Evolutionary conservation across 1,140 invertebrate genomes (phyloP), one percentile per base, ranked within the genome.

Genomic region (Drosophila truncata): DNA sequence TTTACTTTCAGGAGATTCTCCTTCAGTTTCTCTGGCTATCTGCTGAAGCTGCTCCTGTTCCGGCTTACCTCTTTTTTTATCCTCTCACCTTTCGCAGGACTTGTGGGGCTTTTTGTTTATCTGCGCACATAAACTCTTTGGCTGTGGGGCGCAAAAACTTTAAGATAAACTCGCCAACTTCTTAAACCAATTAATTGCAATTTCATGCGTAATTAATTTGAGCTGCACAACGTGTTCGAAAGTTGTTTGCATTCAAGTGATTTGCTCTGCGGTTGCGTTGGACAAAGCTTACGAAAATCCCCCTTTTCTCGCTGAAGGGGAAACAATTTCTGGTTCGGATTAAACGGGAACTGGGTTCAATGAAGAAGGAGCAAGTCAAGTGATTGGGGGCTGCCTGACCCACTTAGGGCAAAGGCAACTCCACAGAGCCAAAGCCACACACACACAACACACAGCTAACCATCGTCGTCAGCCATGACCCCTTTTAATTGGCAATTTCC

Each of bases 161-260:
- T 71, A 86, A 85, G 80, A 85, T 78, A 85, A 85, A 85, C 82
- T 85, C 81, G 64, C 27, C 60, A 84, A 84, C 62, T 85, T 84
- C 66, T 76, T 88, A 84, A 87, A 81, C 84, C 84, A 87, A 87
- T 87, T 87, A 87, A 88, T 88, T 88, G 77, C 85, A 87, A 87
- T 88, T 87, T 87, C 78, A 87, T 84, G 84, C 84, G 80, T 88
- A 87, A 87, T 87, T 87, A 87, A 87, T 87, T 87, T 87, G 63
- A 87, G 84, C 85, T 78, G 78, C 80, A 87, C 87, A 90, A 90
- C 73, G 85, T 90, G 84, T 83, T 20, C 50, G 46, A 46, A 67
- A 82, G 35, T 77, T 77, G 71, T 44, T 50, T 18, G 55, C 35
- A 66, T 66, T 70, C 25, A 41, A 49, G 52, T 63, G 63, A 59